Evolutionary conservation across 1,140 invertebrate species (phyloP).

Genomic region (Lineus longissimus): DNA sequence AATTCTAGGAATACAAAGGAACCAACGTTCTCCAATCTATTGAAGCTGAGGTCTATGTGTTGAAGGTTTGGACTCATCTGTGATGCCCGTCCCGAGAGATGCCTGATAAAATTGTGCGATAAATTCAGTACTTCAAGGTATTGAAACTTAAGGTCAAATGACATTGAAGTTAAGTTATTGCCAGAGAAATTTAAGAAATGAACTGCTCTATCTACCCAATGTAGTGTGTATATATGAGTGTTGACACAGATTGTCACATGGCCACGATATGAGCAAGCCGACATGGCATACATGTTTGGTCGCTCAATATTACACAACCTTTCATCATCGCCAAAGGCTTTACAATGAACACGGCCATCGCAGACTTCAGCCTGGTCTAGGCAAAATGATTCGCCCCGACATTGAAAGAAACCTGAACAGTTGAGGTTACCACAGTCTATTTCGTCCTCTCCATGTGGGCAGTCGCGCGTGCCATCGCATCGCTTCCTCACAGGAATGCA

Average conservation of each 20-base stretch:
- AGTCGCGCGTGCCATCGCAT: constrained; percentile 16
- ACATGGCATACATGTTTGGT: too few relatives aligned
- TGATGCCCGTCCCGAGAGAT: too few relatives aligned
- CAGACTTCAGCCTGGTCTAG: constrained; percentile 7
- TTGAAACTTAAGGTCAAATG: too few relatives aligned
- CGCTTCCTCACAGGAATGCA: constrained; percentile 7
- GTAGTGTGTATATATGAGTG: too few relatives aligned
- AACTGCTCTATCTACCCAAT: neutral
- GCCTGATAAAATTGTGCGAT: too few relatives aligned
- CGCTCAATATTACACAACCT: constrained; percentile 8
- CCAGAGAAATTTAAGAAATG: neutral
- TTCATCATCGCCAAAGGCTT: constrained; percentile 6
- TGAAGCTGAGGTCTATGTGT: constrained; percentile 1
- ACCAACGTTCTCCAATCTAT: neutral
- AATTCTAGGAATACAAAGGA: neutral
- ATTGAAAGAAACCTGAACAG: constrained; percentile 14
- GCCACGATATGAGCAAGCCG: neutral
- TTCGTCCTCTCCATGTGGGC: constrained; percentile 12
- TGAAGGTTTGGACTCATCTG: neutral
- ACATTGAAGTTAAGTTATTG: neutral
- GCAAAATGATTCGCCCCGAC: constrained; percentile 6
- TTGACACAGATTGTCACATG: neutral
- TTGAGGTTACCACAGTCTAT: neutral
- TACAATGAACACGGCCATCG: constrained; percentile 15
- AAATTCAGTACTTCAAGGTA: too few relatives aligned